These are phyloP conservation scores for Clanis bilineata DNA, from an alignment of 2,888 invertebrate species.

Conservation along the genomic window DNA sequence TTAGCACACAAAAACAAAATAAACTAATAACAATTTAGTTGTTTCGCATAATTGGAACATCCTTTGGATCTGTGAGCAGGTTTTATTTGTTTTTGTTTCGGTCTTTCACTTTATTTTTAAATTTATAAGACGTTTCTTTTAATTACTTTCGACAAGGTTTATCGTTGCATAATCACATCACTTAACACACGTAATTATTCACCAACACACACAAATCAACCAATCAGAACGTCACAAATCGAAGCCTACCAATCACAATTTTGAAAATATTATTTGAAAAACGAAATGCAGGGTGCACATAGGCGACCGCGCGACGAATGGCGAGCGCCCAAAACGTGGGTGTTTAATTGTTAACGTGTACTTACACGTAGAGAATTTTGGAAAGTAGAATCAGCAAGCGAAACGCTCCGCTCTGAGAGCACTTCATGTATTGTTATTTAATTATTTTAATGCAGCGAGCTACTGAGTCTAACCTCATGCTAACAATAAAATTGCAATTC, in stretches of 20 bases:
- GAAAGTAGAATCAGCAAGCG: slow-evolving; percentile 70
- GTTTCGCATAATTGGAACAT: not conserved
- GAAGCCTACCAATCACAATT: not conserved
- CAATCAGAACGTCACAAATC: not conserved
- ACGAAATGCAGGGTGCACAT: slow-evolving; percentile 9
- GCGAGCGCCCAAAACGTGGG: slow-evolving; percentile 40
- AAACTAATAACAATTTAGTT: not conserved
- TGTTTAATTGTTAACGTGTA: slow-evolving; percentile 46
- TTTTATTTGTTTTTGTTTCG: not conserved
- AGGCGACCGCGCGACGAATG: slow-evolving; percentile 19
- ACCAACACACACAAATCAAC: not conserved
- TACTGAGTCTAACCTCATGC: not conserved
- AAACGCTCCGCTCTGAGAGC: slow-evolving; percentile 41
- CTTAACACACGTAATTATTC: not conserved
- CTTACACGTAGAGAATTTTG: slow-evolving; percentile 65
- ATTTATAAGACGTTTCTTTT: not conserved
- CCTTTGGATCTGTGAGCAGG: not conserved
- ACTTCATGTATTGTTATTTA: slow-evolving; percentile 7
- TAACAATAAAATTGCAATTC: not conserved
- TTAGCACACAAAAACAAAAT: not conserved
- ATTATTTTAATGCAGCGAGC: not conserved
- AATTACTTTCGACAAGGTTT: not conserved
- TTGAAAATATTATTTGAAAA: not conserved
- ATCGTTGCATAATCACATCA: not conserved
- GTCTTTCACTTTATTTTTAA: not conserved